These are phyloP conservation scores for Beris morrisii DNA, from an alignment of 2,888 invertebrate species.

Conservation along the genomic window DNA sequence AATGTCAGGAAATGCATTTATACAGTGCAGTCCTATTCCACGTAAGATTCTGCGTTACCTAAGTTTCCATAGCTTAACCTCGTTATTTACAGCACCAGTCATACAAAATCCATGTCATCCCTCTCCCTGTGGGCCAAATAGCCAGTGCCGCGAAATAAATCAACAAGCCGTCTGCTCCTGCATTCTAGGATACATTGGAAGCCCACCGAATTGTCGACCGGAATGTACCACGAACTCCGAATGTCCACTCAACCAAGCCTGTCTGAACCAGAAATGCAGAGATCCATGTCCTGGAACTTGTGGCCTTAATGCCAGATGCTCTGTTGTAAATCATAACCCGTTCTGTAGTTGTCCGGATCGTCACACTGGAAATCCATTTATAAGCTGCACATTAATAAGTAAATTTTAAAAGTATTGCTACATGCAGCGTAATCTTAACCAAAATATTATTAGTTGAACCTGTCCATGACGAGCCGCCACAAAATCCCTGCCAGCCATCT, in stretches of 20 bases:
- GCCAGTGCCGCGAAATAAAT: conserved; percentile 72
- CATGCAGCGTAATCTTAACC: background rate
- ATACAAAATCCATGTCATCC: conserved; percentile 68
- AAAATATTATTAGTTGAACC: conserved; percentile 46
- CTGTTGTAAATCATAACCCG: conserved; percentile 76
- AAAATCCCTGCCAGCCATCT: conserved; percentile 58
- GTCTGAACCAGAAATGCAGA: conserved; percentile 77
- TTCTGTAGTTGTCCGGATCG: conserved; percentile 73
- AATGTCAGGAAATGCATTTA: conserved; percentile 74
- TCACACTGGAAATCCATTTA: conserved; percentile 75
- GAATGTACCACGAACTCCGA: conserved; percentile 80
- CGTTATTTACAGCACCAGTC: conserved; percentile 50
- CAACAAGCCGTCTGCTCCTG: conserved; percentile 78
- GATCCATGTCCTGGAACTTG: conserved; percentile 79
- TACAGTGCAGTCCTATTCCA: conserved; percentile 57
- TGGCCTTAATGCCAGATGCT: conserved; percentile 70
- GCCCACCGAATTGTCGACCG: conserved; percentile 75
- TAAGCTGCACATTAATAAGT: conserved; percentile 66
- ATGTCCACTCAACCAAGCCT: conserved; percentile 73
- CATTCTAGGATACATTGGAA: conserved; percentile 69
- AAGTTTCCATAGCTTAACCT: conserved; percentile 56
- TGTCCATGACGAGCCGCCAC: conserved; percentile 42
- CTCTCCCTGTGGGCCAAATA: conserved; percentile 74
- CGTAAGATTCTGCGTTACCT: conserved; percentile 52
- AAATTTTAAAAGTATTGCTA: conserved; percentile 46